These are phyloP conservation scores for Ormia ochracea DNA, from an alignment of 2,888 invertebrate genomes.

Conservation along the genomic window DNA sequence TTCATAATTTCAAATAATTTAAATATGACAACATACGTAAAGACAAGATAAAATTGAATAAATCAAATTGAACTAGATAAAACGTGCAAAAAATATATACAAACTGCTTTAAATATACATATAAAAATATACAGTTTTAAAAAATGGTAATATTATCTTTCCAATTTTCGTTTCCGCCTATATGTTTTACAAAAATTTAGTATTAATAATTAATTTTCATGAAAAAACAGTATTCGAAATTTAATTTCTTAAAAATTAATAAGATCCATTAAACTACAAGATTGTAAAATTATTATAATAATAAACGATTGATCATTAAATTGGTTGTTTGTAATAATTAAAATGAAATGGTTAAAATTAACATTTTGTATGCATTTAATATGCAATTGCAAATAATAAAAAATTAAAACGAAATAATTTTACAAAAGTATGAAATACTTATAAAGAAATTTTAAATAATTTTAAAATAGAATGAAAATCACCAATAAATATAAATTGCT, in stretches of 20 bases:
- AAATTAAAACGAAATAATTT: slow-evolving; percentile 25
- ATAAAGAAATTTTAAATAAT: slow-evolving; percentile 12
- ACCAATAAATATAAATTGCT: slow-evolving; percentile 22
- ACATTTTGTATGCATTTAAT: slow-evolving; percentile 12
- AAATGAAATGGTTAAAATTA: neutral
- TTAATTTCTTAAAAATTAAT: slow-evolving; percentile 38
- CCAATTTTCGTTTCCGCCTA: neutral
- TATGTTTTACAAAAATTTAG: neutral
- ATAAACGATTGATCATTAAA: slow-evolving; percentile 6
- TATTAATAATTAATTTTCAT: neutral
- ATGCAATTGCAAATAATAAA: neutral
- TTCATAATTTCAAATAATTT: no score
- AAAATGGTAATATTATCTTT: neutral
- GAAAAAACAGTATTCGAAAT: slow-evolving; percentile 53
- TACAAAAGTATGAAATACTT: neutral
- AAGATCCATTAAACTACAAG: slow-evolving; percentile 9
- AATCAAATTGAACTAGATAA: no score
- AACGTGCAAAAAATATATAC: no score
- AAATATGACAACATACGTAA: no score
- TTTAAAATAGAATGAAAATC: slow-evolving; percentile 10
- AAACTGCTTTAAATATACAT: no score
- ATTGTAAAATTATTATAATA: neutral
- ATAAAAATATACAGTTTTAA: no score
- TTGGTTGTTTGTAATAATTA: slow-evolving; percentile 30
- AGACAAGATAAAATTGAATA: no score